Evolutionary conservation across 1,140 invertebrate genomes (phyloP).

Genomic region (Ptiloglossa arizonensis): DNA sequence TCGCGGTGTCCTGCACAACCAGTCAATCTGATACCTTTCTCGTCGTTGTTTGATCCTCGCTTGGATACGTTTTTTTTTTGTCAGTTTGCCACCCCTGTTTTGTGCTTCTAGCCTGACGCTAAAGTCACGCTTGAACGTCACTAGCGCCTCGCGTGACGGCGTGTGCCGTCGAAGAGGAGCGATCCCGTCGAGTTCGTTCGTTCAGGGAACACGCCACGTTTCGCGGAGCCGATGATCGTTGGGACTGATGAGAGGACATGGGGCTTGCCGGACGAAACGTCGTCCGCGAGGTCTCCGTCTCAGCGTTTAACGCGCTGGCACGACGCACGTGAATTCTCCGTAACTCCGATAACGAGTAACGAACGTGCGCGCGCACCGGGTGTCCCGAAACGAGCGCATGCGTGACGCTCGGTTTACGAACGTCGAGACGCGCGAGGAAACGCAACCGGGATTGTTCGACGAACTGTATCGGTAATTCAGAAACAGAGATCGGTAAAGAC

Average conservation of each 20-base stretch:
- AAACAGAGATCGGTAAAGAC: too few species aligned
- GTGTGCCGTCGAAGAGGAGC: conserved; percentile 45
- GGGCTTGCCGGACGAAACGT: too few species aligned
- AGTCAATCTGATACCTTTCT: neutral
- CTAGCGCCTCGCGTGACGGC: conserved; percentile 25
- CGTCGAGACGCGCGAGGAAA: too few species aligned
- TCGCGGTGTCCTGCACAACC: neutral
- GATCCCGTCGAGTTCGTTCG: conserved; percentile 5
- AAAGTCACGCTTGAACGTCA: conserved; percentile 18
- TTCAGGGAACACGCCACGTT: neutral
- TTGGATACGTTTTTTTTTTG: neutral
- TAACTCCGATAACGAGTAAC: neutral
- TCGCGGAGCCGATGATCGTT: neutral
- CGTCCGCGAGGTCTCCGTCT: too few species aligned
- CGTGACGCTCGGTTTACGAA: too few species aligned
- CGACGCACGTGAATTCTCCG: neutral
- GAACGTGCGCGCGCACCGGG: conserved; percentile 10
- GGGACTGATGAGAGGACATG: too few species aligned
- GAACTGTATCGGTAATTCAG: too few species aligned
- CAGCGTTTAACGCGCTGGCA: neutral
- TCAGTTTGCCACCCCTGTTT: neutral
- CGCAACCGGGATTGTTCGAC: too few species aligned
- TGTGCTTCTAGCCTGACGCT: conserved; percentile 9
- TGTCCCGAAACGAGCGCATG: neutral
- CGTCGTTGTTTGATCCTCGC: neutral